Base-by-base conservation (phyloP, 2,888 invertebrate genomes). In the Psylliodes chrysocephalus region DNA sequence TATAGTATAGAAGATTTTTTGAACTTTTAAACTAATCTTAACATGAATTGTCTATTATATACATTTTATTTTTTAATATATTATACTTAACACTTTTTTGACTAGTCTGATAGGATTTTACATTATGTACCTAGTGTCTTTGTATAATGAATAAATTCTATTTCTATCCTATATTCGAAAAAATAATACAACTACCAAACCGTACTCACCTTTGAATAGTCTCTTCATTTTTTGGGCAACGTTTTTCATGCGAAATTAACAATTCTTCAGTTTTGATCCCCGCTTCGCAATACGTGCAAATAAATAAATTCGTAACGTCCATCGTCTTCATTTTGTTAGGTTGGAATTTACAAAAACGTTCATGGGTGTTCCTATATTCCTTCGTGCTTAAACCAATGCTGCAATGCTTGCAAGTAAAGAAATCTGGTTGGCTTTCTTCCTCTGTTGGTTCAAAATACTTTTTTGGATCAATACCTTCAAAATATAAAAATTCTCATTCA, bases 381-480 rank as follows among this genome's bases (percentile, higher is more conserved):
- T 19, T 12, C 10, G 57, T 62, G 14, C 47, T 55, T 17, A 72
- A 42, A 12, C 69, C 68, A 8, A 70, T 56, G 14, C 55, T 18
- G 35, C 73, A 72, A 46, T 55, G 62, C 35, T 66, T 30, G 22
- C 71, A 71, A 1, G 38, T 7, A 46, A 46, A 70, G n/a, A 52
- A 68, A 1, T 49, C 35, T 8, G 25, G 17, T 10, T 40, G 28
- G 0, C 61, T 38, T 6, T 63, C 35, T 10, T 70, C 68, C n/a
- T 49, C 19, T 3, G 46, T 52, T 4, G 68, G 67, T 8, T 69
- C 59, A 46, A 68, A 73, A 65, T 71, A 75, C 18, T 63, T 71
- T 47, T 71, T 72, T 0, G 63, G 22, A 22, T 22, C 22, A 6
- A 22, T 22, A 22, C 22, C 22, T n/a, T 22, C 22, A 22, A 22